Percentiles rank a stretch among this genome's conserved stretches.
Evolutionary conservation across 2,888 invertebrate genomes (phyloP).

Genomic region (Lordiphosa andalusiaca): DNA sequence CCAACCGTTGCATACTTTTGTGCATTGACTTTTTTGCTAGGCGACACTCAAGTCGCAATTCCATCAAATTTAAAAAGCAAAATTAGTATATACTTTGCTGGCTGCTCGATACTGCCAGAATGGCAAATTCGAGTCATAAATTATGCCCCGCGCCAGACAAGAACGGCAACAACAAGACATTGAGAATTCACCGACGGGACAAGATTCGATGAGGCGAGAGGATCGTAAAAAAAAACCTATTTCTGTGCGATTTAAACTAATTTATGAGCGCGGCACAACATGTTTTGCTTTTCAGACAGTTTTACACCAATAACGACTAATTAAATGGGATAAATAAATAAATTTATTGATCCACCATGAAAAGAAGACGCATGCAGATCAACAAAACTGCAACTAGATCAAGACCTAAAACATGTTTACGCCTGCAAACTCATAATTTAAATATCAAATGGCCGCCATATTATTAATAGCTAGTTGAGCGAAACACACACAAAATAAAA

Average conservation of each 20-base stretch:
- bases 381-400: conserved; percentile 18
- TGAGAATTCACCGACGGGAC: conserved; percentile 28
- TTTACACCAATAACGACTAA: conserved; percentile 65
- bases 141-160: conserved; percentile 34
- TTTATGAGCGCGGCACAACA: conserved; percentile 70
- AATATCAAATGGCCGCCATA: conserved; percentile 18
- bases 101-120: conserved; percentile 36
- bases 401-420: conserved; percentile 6
- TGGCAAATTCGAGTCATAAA: conserved; percentile 63
- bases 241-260: conserved; percentile 57
- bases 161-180: conserved; percentile 25
- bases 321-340: conserved; percentile 51
- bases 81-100: conserved; percentile 7
- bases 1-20: conserved; percentile 52
- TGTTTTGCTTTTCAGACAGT: conserved; percentile 52
- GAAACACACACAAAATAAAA: too few species aligned
- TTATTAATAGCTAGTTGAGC: conserved; percentile 22
- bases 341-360: conserved; percentile 49
- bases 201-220: conserved; percentile 38
- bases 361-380: conserved; percentile 9
- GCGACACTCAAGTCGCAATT: conserved; percentile 31
- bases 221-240: conserved; percentile 71
- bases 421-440: conserved; percentile 28
- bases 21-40: conserved; percentile 13
- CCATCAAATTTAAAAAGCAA: conserved; percentile 12